Conservation (phyloP, 1,140 invertebrate species). For the Polypedilum pembai region DNA sequence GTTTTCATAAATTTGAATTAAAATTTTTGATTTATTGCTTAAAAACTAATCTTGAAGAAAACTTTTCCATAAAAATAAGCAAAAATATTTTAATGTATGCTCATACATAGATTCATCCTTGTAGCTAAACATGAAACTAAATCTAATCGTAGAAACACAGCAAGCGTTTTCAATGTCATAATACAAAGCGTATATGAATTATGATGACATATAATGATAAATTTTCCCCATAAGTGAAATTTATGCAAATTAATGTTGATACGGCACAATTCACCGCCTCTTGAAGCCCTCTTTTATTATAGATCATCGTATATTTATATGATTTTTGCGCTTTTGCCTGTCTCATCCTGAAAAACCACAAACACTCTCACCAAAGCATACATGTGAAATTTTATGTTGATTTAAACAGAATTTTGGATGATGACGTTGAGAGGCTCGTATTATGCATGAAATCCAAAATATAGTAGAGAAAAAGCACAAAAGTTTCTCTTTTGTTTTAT, state of each 20-base stretch:
- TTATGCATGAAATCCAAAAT: background rate
- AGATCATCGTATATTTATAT: constrained; percentile 3
- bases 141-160: background rate
- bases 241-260: constrained; percentile 19
- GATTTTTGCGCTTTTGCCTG: background rate
- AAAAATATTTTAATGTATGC: background rate
- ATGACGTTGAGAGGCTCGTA: background rate
- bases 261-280: constrained; percentile 1
- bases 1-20: background rate
- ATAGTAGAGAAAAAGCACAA: background rate
- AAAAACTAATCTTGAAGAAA: background rate
- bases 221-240: constrained; percentile 12
- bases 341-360: background rate
- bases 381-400: background rate
- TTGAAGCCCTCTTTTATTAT: background rate
- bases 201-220: constrained; percentile 12
- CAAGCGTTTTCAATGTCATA: background rate
- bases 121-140: background rate
- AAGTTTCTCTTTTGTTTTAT: background rate
- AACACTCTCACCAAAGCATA: background rate
- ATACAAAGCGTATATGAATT: background rate
- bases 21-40: background rate
- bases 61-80: background rate
- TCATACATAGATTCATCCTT: background rate
- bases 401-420: background rate